Percentiles rank a stretch among this genome's conserved stretches.
phyloP scores from a whole-genome alignment of 2,888 invertebrate genomes.

The Tachina grossa region DNA sequence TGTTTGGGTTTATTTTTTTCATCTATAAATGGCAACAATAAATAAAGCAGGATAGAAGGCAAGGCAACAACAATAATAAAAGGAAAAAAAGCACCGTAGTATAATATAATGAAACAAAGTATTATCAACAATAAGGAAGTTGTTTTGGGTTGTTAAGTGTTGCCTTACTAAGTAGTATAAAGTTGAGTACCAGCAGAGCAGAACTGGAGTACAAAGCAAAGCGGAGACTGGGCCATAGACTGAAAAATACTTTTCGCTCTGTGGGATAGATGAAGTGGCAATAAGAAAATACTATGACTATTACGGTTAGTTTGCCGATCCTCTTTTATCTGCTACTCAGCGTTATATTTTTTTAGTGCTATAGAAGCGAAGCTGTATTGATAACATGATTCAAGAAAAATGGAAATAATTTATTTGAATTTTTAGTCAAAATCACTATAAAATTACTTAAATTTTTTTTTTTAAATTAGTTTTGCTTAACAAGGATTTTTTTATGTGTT shows the following conservation, averaged over 20 bases:
- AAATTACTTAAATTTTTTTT: too few relatives aligned
- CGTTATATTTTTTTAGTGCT: constrained; percentile 22
- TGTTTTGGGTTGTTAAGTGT: constrained; percentile 71
- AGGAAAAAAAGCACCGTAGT: constrained; percentile 41
- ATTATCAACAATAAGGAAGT: constrained; percentile 71
- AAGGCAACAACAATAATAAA: constrained; percentile 34
- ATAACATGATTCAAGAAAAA: too few relatives aligned
- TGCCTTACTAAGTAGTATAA: constrained; percentile 63
- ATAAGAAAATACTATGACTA: constrained; percentile 60
- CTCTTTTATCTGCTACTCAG: constrained; percentile 22
- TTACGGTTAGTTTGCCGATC: constrained; percentile 41
- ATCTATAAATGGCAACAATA: constrained; percentile 61
- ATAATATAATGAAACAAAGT: constrained; percentile 71
- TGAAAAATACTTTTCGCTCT: constrained; percentile 42
- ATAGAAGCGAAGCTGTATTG: background rate
- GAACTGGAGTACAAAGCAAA: background rate
- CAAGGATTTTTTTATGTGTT: background rate
- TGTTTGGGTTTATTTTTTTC: constrained; percentile 25
- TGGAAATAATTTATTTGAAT: too few relatives aligned
- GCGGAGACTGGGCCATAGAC: constrained; percentile 16
- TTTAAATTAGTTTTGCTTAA: too few relatives aligned
- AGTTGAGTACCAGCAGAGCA: constrained; percentile 41
- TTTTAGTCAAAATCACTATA: too few relatives aligned
- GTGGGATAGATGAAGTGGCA: constrained; percentile 61
- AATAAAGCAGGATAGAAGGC: constrained; percentile 50